Evolutionary conservation across 2,888 invertebrate species (phyloP), one percentile per base, ranked within the genome.

Genomic region (Gisinianus flammeolus): DNA sequence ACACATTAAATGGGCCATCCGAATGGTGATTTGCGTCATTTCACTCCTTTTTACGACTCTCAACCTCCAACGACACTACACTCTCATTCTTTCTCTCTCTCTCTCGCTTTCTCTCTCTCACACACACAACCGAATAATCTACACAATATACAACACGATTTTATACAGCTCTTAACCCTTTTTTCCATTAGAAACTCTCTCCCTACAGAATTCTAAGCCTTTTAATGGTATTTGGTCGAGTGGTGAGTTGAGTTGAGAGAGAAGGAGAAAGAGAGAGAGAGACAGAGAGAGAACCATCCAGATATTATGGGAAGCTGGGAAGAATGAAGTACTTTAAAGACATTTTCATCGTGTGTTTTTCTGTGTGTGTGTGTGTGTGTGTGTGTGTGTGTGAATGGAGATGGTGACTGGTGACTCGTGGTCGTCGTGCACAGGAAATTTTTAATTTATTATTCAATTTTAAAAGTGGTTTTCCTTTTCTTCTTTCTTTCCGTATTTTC

Each of bases 11-110:
- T 16, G 54, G 58, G 10, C 35, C 22, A 35, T 74, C 64, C 64
- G 35, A 74, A 74, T 62, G 35, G 64, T 66, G 64, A 74, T 74
- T 64, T 64, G 26, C 73, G 64, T 64, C 73, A 74, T 64, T 24
- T 26, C 73, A 64, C 12, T 22, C 44, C 64, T 64, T 73, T 71
- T 74, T 74, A 74, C 58, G 73, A 64, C 73, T 64, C 67, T 67
- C 8, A n/a, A 30, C 1, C 31, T 44, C 44, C 19, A 44, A 44
- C 19, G 19, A 12, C 12, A 16, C 19, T 44, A 44, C 6, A 35
- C 35, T 35, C 12, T 12, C 44, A 19, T 44, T 44, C 44, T 44
- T 44, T 44, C 44, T 44, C 3, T 44, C 44, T 44, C 44, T 6
- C 44, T 6, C 16, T 35, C 6, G 5, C 12, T 35, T 35, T 12